A percentile compares a stretch with the other conserved stretches of the same genome.
Evolutionary conservation across 2,113 vertebrate genomes (phyloP).

Genomic region (Muntiacus muntjak): DNA sequence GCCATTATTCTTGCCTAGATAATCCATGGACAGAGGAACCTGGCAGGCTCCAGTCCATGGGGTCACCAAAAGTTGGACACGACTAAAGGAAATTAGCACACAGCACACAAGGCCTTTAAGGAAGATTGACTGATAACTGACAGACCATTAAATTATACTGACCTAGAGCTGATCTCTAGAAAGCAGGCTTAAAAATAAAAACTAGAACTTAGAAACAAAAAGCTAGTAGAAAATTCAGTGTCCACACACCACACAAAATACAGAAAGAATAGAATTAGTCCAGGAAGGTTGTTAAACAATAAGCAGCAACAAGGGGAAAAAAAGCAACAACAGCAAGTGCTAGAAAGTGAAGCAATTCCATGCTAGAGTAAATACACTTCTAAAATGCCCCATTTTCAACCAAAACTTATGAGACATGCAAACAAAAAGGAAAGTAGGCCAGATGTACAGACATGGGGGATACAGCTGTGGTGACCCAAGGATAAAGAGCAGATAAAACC

Average conservation of each 20-base stretch:
- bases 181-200: neutral
- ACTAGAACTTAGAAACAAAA: neutral
- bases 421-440: neutral
- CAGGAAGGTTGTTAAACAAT: neutral
- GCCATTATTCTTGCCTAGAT: neutral
- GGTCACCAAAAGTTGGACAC: neutral
- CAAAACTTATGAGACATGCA: neutral
- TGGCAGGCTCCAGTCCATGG: neutral
- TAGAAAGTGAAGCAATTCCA: neutral
- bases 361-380: neutral
- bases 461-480: neutral
- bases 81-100: neutral
- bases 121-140: neutral
- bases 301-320: neutral
- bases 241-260: neutral
- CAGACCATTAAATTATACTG: neutral
- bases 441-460: neutral
- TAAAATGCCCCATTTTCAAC: neutral
- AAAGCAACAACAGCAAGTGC: neutral
- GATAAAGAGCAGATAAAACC: neutral
- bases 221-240: neutral
- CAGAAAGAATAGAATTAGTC: neutral
- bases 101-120: neutral
- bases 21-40: neutral
- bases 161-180: neutral